Percentiles rank a stretch among this genome's conserved stretches.
Conservation (phyloP, 1,140 invertebrate species). For the Eriocheir sinensis region DNA sequence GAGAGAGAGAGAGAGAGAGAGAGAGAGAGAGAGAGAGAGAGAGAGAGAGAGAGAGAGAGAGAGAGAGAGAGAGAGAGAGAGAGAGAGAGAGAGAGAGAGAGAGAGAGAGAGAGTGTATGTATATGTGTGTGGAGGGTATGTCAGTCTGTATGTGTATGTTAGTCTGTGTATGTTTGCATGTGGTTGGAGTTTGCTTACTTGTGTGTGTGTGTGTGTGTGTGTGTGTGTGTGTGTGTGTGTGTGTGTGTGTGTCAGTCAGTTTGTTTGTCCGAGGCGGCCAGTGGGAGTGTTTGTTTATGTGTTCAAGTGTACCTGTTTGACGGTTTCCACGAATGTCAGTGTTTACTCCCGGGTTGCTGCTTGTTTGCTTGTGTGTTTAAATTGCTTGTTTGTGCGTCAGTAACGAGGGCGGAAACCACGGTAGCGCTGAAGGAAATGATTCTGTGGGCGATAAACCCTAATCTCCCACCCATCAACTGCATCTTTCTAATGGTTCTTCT, state of each 20-base stretch:
- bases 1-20: too few relatives aligned
- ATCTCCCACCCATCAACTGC: neutral
- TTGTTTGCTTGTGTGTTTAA: slow-evolving; percentile 15
- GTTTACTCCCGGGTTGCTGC: neutral
- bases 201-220: slow-evolving; percentile 6
- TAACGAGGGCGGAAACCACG: neutral
- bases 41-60: too few relatives aligned
- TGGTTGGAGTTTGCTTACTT: neutral
- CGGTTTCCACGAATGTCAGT: slow-evolving; percentile 9
- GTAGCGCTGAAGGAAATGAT: neutral
- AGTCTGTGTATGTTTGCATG: neutral
- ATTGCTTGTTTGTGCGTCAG: slow-evolving; percentile 25
- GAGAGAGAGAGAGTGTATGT: too few relatives aligned
- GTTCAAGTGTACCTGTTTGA: slow-evolving; percentile 35
- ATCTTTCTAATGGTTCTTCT: neutral
- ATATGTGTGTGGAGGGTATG: neutral
- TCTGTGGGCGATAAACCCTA: slow-evolving; percentile 7
- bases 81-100: too few relatives aligned
- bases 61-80: too few relatives aligned
- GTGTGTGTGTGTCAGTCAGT: neutral
- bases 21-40: too few relatives aligned
- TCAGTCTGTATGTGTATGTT: neutral
- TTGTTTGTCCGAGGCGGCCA: neutral
- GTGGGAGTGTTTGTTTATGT: neutral
- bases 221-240: neutral